Conservation (phyloP, 2,113 vertebrate species). For the Ctenomys sociabilis region DNA sequence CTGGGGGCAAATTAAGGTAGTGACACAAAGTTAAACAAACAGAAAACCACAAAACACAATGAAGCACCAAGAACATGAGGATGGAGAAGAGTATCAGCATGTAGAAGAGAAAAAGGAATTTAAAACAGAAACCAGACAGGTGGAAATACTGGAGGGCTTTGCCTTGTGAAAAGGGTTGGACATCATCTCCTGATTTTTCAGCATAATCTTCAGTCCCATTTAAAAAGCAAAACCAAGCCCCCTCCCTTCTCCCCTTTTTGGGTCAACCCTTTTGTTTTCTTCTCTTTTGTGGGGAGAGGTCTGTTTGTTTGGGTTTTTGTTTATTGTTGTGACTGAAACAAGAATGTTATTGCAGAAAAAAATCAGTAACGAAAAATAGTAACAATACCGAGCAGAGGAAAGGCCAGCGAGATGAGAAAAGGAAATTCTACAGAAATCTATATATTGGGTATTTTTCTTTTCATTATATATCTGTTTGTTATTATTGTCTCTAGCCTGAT, state of each 20-base stretch:
- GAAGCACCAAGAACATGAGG: constrained; percentile 87
- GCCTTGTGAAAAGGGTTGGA: constrained; percentile 86
- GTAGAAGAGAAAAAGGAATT: constrained; percentile 84
- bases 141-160: constrained; percentile 80
- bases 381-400: constrained; percentile 80
- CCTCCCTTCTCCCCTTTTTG: constrained; percentile 72
- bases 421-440: constrained; percentile 80
- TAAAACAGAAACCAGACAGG: constrained; percentile 74
- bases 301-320: constrained; percentile 87
- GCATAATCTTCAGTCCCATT: constrained; percentile 93
- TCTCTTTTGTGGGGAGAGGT: constrained; percentile 94
- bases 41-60: constrained; percentile 78
- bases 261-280: constrained; percentile 92
- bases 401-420: constrained; percentile 73
- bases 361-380: constrained; percentile 81
- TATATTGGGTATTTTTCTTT: constrained; percentile 63
- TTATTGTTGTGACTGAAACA: constrained; percentile 83
- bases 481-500: constrained; percentile 80
- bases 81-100: constrained; percentile 88
- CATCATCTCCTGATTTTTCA: constrained; percentile 91
- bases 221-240: constrained; percentile 81
- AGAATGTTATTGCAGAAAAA: constrained; percentile 79
- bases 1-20: constrained; percentile 85
- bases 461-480: constrained; percentile 70
- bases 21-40: constrained; percentile 84